Conservation (phyloP, 2,888 invertebrate species). For the Rambutsinella grinnellia region DNA sequence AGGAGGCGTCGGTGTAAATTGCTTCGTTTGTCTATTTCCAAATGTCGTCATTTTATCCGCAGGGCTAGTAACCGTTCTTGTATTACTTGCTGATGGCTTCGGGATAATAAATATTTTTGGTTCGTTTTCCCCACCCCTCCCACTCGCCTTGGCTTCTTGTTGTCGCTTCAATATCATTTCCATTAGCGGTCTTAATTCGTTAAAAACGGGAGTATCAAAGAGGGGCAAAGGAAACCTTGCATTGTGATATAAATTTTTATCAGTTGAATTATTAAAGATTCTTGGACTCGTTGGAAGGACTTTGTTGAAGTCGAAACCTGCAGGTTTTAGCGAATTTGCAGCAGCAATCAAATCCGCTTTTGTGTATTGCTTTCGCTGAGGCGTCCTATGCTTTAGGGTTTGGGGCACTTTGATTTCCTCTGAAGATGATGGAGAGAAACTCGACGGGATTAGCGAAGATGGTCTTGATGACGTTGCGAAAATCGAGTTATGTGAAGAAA, state of each 20-base stretch:
- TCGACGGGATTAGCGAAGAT: no score
- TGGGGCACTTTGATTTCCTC: conserved; percentile 41
- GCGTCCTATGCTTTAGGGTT: conserved; percentile 6
- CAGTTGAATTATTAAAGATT: background rate
- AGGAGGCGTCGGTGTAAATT: no score
- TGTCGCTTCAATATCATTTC: conserved; percentile 27
- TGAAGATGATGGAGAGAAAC: conserved; percentile 12
- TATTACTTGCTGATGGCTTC: conserved; percentile 5
- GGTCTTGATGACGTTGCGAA: background rate
- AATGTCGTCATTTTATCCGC: background rate
- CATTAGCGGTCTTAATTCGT: conserved; percentile 27
- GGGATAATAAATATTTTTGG: conserved; percentile 22
- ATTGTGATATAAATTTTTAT: conserved; percentile 7
- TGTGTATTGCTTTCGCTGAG: conserved; percentile 27
- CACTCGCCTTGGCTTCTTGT: conserved; percentile 1
- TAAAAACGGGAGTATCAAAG: conserved; percentile 46
- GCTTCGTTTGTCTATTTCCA: no score
- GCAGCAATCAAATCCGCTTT: conserved; percentile 46
- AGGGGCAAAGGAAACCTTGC: conserved; percentile 41
- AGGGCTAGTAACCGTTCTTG: background rate
- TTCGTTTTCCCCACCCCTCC: no score
- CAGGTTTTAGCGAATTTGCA: conserved; percentile 45
- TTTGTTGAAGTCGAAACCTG: conserved; percentile 47
- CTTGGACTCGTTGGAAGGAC: conserved; percentile 5
- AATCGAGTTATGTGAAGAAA: background rate